Conservation (phyloP, 2,113 vertebrate genomes). For the Chloebia gouldiae region DNA sequence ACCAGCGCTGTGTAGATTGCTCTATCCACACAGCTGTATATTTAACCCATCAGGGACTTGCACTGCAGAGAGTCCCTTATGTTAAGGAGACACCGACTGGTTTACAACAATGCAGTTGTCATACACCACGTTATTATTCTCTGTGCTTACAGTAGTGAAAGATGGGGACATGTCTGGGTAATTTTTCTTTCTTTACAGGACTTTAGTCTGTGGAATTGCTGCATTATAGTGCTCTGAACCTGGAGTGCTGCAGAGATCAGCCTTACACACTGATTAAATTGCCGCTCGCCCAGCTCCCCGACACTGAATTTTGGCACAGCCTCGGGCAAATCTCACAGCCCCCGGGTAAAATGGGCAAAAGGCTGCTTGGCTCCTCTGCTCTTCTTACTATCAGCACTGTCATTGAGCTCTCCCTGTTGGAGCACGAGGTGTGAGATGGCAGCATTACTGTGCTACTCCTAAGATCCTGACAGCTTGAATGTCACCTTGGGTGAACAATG, state of each 20-base stretch:
- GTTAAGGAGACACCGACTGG: conserved; percentile 19
- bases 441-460: not conserved
- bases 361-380: not conserved
- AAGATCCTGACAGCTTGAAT: conserved; percentile 7
- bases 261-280: not conserved
- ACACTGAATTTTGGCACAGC: not conserved
- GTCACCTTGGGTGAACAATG: conserved; percentile 38
- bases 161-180: not conserved
- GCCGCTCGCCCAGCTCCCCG: not conserved
- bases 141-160: not conserved
- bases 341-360: not conserved
- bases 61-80: not conserved
- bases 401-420: not conserved
- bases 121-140: not conserved
- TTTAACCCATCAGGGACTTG: conserved; percentile 13
- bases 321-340: not conserved
- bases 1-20: not conserved
- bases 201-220: conserved; percentile 9
- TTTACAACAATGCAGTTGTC: not conserved
- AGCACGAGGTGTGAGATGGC: not conserved
- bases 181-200: conserved; percentile 1
- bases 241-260: conserved; percentile 30
- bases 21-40: conserved; percentile 27
- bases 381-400: not conserved
- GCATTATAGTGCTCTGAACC: not conserved